These are phyloP conservation scores for Columba guinea DNA, from an alignment of 2,797 vertebrate species.

Conservation along the genomic window DNA sequence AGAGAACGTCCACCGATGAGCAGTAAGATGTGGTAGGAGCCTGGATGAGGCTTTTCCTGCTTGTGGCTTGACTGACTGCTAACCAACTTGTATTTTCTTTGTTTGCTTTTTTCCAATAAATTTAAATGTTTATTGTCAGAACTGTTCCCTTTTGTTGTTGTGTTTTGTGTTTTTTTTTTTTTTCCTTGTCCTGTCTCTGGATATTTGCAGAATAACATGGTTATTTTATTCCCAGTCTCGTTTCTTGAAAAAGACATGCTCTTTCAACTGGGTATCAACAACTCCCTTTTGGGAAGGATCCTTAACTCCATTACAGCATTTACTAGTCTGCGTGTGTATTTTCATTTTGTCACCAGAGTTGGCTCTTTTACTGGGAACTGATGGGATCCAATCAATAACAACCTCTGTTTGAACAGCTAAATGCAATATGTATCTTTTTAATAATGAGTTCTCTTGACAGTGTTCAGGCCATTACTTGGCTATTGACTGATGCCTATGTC, in stretches of 20 bases:
- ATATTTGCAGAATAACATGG: slow-evolving; percentile 52
- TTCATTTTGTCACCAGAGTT: slow-evolving; percentile 15
- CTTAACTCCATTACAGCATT: slow-evolving; percentile 38
- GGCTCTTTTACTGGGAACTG: slow-evolving; percentile 57
- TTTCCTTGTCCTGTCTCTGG: background rate
- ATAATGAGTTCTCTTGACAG: slow-evolving; percentile 63
- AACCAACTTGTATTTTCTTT: background rate
- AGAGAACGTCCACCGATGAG: background rate
- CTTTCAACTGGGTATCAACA: slow-evolving; percentile 49
- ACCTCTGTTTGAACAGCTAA: slow-evolving; percentile 66
- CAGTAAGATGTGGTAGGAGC: background rate
- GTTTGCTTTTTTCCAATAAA: background rate
- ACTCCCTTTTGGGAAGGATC: background rate
- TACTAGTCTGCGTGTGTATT: slow-evolving; percentile 8
- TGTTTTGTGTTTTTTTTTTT: slow-evolving; percentile 22
- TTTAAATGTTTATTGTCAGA: background rate
- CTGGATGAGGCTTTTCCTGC: background rate
- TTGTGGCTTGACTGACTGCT: background rate
- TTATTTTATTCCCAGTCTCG: slow-evolving; percentile 62
- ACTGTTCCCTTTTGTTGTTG: background rate
- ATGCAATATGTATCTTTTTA: slow-evolving; percentile 63
- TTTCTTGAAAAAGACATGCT: slow-evolving; percentile 46
- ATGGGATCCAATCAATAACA: slow-evolving; percentile 37
- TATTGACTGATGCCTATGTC: slow-evolving; percentile 51
- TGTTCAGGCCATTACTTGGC: slow-evolving; percentile 46